Evolutionary conservation across 2,797 vertebrate genomes (phyloP), one percentile per base, ranked within the genome.

Genomic region (Nyctibius grandis): DNA sequence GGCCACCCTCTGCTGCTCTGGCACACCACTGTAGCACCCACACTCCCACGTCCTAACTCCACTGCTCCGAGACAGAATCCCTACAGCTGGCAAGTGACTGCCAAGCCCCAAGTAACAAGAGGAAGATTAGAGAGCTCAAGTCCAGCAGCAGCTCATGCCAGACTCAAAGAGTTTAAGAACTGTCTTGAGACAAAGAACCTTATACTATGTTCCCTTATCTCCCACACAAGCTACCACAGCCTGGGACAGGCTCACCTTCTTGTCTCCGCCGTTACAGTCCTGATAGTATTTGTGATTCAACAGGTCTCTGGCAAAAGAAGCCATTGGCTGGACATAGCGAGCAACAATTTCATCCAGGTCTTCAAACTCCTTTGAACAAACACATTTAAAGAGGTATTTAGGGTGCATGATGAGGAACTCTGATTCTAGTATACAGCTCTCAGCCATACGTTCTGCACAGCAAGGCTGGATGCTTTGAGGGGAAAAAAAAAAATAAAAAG

Each of bases 341-440:
- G 99, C 99, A 47, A 99, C 99, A 93, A 99, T 99, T 98, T 99
- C 99, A 97, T 99, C 99, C 95, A 99, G 97, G 97, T 99, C 99
- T 97, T 99, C 99, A 98, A 99, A 99, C 85, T 99, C 99, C 99
- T 99, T 93, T 63, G 97, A 91, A 89, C 36, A 90, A 79, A 96
- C 36, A 95, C 40, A 94, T 84, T 82, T 76, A 61, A 90, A 97
- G 79, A 94, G 48, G 28, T 26, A 40, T 91, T 87, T 80, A 95
- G 70, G 51, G 25, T 28, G 44, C 12, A 15, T 9, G 23, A 44
- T 9, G 36, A 60, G 22, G 64, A 94, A 60, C 33, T 60, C 38
- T 56, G 28, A 59, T 38, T 29, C 53, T 47, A 63, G 26, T 6
- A 42, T 6, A 72, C 3, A 85, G 80, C 23, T 48, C 45, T 79